These are phyloP conservation scores for Vanessa atalanta DNA, from an alignment of 1,140 invertebrate genomes.

Conservation along the genomic window DNA sequence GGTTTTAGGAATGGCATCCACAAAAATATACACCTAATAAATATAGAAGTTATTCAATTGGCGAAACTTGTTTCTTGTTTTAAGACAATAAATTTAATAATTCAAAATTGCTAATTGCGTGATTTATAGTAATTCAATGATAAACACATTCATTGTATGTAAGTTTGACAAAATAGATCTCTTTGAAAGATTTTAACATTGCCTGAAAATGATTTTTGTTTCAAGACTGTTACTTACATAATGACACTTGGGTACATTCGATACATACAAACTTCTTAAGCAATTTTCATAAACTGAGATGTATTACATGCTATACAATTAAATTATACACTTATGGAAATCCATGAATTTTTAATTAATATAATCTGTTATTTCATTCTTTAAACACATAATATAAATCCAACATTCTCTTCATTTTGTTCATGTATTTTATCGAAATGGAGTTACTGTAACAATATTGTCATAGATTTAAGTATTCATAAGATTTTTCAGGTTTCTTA, in stretches of 20 bases:
- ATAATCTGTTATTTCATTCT: not conserved
- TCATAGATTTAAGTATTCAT: not conserved
- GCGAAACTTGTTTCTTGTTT: not conserved
- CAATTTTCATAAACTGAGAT: not conserved
- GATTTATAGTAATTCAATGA: not conserved
- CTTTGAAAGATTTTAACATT: not conserved
- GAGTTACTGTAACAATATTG: not conserved
- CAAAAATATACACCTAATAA: slow-evolving; percentile 57
- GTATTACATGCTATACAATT: not conserved
- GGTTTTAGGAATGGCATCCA: slow-evolving; percentile 72
- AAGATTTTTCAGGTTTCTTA: not conserved
- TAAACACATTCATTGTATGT: not conserved
- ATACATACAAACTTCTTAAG: not conserved
- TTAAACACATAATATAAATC: not conserved
- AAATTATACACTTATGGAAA: not conserved
- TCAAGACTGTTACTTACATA: not conserved
- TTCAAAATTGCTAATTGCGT: not conserved
- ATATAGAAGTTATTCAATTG: slow-evolving; percentile 40
- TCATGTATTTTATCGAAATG: not conserved
- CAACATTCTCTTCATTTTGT: not conserved
- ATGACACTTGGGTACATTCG: not conserved
- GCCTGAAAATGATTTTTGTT: not conserved
- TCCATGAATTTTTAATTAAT: not conserved
- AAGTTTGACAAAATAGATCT: not conserved
- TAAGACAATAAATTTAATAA: not conserved